Conservation (phyloP, 2,888 invertebrate species). For the Phyto melanocephala region DNA sequence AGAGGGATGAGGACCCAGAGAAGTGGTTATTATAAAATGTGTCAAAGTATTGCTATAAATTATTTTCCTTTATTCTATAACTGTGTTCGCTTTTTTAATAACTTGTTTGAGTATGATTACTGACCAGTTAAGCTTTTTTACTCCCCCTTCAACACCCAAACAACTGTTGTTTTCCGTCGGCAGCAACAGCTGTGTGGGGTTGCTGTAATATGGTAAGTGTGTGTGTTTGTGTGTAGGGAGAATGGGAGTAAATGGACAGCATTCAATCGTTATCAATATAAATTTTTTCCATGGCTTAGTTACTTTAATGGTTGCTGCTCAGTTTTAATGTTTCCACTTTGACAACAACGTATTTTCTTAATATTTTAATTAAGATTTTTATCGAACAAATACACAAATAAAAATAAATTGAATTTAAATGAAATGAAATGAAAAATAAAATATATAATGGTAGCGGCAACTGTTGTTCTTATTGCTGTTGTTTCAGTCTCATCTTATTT, state of each 20-base stretch:
- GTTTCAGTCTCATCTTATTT: not conserved
- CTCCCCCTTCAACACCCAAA: not conserved
- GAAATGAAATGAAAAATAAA: conserved; percentile 1
- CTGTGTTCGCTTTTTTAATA: not conserved
- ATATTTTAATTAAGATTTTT: conserved; percentile 57
- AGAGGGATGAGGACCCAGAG: not conserved
- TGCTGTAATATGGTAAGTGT: not conserved
- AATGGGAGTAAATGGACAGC: not conserved
- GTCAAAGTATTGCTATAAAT: conserved; percentile 6
- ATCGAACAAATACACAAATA: not conserved
- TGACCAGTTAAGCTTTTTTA: not conserved
- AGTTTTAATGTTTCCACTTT: not conserved
- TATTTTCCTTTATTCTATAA: not conserved
- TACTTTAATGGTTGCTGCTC: not conserved
- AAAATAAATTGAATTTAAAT: not conserved
- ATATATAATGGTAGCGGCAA: not conserved
- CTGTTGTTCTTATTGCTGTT: not conserved
- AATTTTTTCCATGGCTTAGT: not conserved
- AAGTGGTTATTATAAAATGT: not conserved
- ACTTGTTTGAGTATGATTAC: not conserved
- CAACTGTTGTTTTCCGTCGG: not conserved
- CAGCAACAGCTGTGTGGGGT: not conserved
- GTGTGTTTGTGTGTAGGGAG: not conserved
- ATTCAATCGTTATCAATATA: not conserved
- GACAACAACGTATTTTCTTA: not conserved